Evolutionary conservation across 2,888 invertebrate species (phyloP), one percentile per base, ranked within the genome.

Genomic region (Cephalotes varians): DNA sequence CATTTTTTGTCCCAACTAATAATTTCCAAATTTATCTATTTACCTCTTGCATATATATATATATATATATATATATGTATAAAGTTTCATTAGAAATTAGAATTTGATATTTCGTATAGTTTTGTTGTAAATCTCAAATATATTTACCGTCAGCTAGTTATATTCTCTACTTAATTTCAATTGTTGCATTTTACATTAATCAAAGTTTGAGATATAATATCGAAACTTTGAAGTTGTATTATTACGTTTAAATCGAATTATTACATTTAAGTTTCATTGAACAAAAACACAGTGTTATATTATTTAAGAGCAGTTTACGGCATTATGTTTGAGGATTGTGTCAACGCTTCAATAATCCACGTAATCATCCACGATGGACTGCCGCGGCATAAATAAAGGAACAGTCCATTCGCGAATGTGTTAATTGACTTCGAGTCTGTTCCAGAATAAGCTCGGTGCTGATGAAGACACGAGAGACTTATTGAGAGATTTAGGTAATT

Each of bases 361-460:
- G 18, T 60, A 49, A 49, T 72, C 73, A 31, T 49, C 37, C 12
- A 37, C 62, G 31, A 51, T 51, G 62, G 9, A 49, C 18, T 37
- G 58, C 58, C 37, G 10, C 10, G 37, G 31, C 71, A 80, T 82
- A 80, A 82, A 82, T 80, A 82, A 34, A 69, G 51, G 47, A 82
- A 18, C 71, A 60, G 82, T 71, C 60, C 47, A 58, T 47, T 49
- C 47, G n/a, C 25, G 37, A 71, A 25, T 44, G 40, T n/a, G 34
- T 40, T 67, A 69, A 21, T 37, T 37, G 44, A 49, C 21, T 58
- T 18, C 18, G 47, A 25, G 31, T 28, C 54, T 10, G 37, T 34
- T 54, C 21, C 31, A 21, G 56, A 69, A 56, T 58, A 28, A 44
- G 72, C 51, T 72, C 12, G 71, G 58, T 37, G 44, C 7, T 10